Evolutionary conservation across 2,888 invertebrate genomes (phyloP).

Genomic region (Eurois occulta): DNA sequence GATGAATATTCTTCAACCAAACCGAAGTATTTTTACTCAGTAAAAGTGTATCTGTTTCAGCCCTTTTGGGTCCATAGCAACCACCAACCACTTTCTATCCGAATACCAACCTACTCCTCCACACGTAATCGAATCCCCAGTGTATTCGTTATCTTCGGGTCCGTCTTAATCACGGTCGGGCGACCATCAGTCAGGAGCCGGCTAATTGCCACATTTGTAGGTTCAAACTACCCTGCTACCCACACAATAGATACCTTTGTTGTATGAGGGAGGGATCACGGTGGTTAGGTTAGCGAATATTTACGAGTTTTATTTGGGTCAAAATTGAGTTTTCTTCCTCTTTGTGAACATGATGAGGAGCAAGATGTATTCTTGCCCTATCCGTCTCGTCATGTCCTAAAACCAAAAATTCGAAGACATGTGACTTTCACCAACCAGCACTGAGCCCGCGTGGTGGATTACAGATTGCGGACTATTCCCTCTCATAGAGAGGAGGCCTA

Average conservation of each 20-base stretch:
- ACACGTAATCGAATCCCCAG: constrained; percentile 38
- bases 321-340: not conserved
- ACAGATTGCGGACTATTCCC: too few species aligned
- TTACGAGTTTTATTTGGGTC: not conserved
- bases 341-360: not conserved
- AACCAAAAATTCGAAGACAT: too few species aligned
- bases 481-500: too few species aligned
- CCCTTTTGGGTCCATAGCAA: not conserved
- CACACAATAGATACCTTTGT: constrained; percentile 49
- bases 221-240: constrained; percentile 73
- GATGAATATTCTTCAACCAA: too few species aligned
- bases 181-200: constrained; percentile 79
- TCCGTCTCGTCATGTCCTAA: too few species aligned
- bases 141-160: constrained; percentile 79
- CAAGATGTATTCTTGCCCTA: too few species aligned
- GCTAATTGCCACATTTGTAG: constrained; percentile 88
- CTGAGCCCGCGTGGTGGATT: too few species aligned
- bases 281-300: constrained; percentile 18
- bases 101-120: not conserved
- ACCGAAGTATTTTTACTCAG: not conserved
- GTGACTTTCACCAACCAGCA: too few species aligned
- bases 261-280: constrained; percentile 17
- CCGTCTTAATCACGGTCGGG: constrained; percentile 85
- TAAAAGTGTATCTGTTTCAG: not conserved
- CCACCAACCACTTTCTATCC: not conserved